Evolutionary conservation across 2,888 invertebrate species (phyloP), one percentile per base, ranked within the genome.

Genomic region (Andrena praecox): DNA sequence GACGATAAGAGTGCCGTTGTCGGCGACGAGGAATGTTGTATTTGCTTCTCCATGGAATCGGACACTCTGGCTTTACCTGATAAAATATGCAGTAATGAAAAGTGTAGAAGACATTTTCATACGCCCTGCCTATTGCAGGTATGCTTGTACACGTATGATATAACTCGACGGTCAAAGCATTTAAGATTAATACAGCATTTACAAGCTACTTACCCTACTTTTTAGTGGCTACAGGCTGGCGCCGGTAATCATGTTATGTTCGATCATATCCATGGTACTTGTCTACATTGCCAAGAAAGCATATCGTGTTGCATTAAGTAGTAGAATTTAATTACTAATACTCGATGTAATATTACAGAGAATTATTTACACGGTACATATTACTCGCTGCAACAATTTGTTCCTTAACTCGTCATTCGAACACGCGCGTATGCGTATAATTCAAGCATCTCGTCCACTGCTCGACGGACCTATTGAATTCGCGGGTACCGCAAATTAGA

Each of bases 11-110:
- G 83, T 63, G 91, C 84, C 5, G 86, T 91, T 42, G 86, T 93
- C 52, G 69, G 82, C 8, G 93, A 92, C 50, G 90, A 91, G 33
- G 93, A 93, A 72, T 94, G 94, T 71, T 92, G 91, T 70, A 94
- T 94, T 84, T 94, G 94, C 79, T 93, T 91, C 54, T 89, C 88
- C 7, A 70, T 90, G 64, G 89, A 92, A 77, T 82, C 88, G n/a
- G 92, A 92, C 0, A 78, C 81, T 62, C 84, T 86, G 42, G 71
- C 84, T 63, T 76, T 89, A 56, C 92, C 93, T 12, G 88, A 92
- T 50, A 92, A 91, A 89, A 86, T 93, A 62, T 94, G 94, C 74
- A 87, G 84, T 67, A 94, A 93, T 77, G 29, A 70, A n/a, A 93
- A 90, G 78, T 94, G 94, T 74, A 87, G 82, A 70, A 90, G 86